Conservation (phyloP, 1,140 invertebrate species). For the Lanistes nyassanus region DNA sequence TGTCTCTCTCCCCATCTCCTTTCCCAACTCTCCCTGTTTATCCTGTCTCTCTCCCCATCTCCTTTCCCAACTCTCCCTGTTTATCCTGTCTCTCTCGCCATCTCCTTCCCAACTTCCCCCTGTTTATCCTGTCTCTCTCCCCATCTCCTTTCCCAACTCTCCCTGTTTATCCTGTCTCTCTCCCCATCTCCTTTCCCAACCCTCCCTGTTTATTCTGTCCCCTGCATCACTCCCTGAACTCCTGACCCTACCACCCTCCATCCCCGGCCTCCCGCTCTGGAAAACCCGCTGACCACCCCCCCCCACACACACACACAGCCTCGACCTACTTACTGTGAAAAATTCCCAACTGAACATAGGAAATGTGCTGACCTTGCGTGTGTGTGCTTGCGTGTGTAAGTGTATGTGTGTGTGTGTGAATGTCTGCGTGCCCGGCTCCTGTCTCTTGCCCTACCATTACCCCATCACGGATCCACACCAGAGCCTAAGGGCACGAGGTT, state of each 20-base stretch:
- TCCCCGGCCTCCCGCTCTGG: too few relatives aligned
- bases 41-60: not conserved
- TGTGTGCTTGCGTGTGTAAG: constrained; percentile 8
- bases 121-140: constrained; percentile 5
- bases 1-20: not conserved
- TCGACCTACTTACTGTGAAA: not conserved
- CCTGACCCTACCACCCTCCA: too few relatives aligned
- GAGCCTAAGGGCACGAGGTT: too few relatives aligned
- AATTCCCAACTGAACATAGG: not conserved
- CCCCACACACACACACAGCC: too few relatives aligned
- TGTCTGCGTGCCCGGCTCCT: not conserved
- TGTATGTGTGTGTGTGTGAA: constrained; percentile 5
- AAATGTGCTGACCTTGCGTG: not conserved
- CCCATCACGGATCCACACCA: too few relatives aligned
- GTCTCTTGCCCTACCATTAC: not conserved
- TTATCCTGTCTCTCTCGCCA: constrained; percentile 4
- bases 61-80: not conserved
- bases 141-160: too few relatives aligned
- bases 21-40: not conserved
- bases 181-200: too few relatives aligned
- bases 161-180: not conserved
- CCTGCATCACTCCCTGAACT: too few relatives aligned
- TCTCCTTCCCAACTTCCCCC: constrained; percentile 1
- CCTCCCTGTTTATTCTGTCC: too few relatives aligned
- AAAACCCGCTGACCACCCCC: too few relatives aligned